Percentiles rank a stretch among this genome's conserved stretches.
Evolutionary conservation across 2,797 vertebrate genomes (phyloP).

Genomic region (Cygnus olor): DNA sequence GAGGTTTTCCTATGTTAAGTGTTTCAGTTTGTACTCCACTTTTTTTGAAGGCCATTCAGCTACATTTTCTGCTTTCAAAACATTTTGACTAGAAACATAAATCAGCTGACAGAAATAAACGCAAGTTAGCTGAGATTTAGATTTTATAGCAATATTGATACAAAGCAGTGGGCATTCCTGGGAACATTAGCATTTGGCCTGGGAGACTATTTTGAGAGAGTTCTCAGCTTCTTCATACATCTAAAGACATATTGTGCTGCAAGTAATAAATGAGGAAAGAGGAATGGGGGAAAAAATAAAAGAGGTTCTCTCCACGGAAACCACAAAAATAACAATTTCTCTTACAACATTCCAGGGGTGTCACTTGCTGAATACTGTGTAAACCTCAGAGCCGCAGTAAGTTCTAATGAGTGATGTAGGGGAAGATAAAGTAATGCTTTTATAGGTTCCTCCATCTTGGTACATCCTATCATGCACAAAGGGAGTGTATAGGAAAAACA

Average conservation of each 20-base stretch:
- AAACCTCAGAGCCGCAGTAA: not conserved
- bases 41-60: not conserved
- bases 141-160: conserved; percentile 44
- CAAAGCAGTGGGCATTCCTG: conserved; percentile 12
- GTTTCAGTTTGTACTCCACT: not conserved
- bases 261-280: not conserved
- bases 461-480: not conserved
- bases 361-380: not conserved
- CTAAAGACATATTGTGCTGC: not conserved
- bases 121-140: not conserved
- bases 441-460: not conserved
- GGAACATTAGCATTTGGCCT: not conserved
- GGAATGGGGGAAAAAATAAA: fast-evolving
- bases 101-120: conserved; percentile 46
- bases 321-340: not conserved
- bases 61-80: conserved; percentile 31
- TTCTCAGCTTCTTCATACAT: conserved; percentile 3
- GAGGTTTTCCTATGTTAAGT: not conserved
- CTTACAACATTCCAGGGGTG: not conserved
- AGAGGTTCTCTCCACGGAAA: not conserved
- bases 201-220: not conserved
- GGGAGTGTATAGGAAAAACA: fast-evolving
- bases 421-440: not conserved
- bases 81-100: conserved; percentile 30
- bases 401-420: not conserved